Percentiles rank a stretch among this genome's conserved stretches.
These are phyloP conservation scores for Dryocosmus kuriphilus DNA, from an alignment of 2,888 invertebrate species.

Conservation along the genomic window DNA sequence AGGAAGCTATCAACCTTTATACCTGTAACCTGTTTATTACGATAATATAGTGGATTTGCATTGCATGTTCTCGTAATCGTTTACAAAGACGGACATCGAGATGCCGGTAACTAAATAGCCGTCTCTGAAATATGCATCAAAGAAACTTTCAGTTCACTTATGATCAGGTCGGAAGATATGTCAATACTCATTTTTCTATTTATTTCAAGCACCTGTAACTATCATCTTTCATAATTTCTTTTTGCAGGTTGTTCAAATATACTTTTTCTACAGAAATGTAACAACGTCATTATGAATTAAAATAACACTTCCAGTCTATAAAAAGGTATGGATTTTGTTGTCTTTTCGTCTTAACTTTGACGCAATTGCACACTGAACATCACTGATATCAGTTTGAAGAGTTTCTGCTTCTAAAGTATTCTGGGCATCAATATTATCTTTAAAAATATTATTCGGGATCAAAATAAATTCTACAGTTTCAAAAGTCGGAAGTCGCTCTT, in stretches of 20 bases:
- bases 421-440: slow-evolving; percentile 13
- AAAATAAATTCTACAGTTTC: slow-evolving; percentile 20
- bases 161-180: background rate
- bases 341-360: too few relatives aligned
- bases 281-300: too few relatives aligned
- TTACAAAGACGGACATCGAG: slow-evolving; percentile 66
- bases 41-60: slow-evolving; percentile 71
- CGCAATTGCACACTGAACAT: background rate
- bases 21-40: slow-evolving; percentile 70
- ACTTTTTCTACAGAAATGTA: too few relatives aligned
- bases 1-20: slow-evolving; percentile 70
- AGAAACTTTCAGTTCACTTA: background rate
- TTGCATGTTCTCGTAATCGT: slow-evolving; percentile 64
- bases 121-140: background rate
- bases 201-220: too few relatives aligned
- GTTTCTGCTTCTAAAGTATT: background rate
- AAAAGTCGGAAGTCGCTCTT: background rate
- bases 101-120: slow-evolving; percentile 49
- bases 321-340: too few relatives aligned
- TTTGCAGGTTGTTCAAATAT: too few relatives aligned
- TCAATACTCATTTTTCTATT: background rate
- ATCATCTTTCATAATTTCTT: too few relatives aligned
- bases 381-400: slow-evolving; percentile 9
- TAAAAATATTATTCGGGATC: slow-evolving; percentile 21
- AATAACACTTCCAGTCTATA: too few relatives aligned